These are phyloP conservation scores for Thumatha senex DNA, from an alignment of 2,888 invertebrate genomes.

Conservation along the genomic window DNA sequence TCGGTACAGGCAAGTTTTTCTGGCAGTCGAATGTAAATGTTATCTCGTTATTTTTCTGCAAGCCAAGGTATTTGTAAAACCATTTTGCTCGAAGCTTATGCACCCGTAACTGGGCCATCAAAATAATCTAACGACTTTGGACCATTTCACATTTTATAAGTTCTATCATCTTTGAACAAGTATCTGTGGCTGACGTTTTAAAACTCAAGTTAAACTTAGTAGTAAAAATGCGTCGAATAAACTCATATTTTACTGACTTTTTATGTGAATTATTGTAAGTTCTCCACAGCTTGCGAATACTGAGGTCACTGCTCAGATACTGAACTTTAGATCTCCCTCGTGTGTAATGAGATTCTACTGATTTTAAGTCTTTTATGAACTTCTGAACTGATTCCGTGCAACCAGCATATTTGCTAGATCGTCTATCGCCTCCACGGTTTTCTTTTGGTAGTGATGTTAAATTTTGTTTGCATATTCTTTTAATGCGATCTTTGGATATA, in stretches of 20 bases:
- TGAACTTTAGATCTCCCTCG: neutral
- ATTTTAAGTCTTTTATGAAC: neutral
- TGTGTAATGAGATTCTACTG: neutral
- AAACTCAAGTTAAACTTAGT: neutral
- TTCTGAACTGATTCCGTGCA: neutral
- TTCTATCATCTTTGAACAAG: neutral
- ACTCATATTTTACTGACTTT: no score
- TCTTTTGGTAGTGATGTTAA: no score
- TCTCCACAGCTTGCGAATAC: neutral
- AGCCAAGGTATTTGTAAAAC: conserved; percentile 26
- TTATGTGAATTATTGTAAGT: no score
- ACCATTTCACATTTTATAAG: neutral
- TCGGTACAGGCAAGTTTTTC: conserved; percentile 27
- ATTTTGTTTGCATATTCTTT: no score
- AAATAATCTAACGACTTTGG: no score
- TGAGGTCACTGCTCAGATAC: neutral
- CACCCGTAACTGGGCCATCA: conserved; percentile 8
- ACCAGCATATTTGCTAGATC: neutral
- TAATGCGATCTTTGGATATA: no score
- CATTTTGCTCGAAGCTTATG: conserved; percentile 24
- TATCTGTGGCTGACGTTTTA: neutral
- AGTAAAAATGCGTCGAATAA: no score
- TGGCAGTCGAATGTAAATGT: conserved; percentile 35
- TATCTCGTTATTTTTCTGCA: conserved; percentile 19
- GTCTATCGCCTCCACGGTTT: neutral